phyloP scores from a whole-genome alignment of 2,888 invertebrate genomes.

The Heterodera filipjevi region DNA sequence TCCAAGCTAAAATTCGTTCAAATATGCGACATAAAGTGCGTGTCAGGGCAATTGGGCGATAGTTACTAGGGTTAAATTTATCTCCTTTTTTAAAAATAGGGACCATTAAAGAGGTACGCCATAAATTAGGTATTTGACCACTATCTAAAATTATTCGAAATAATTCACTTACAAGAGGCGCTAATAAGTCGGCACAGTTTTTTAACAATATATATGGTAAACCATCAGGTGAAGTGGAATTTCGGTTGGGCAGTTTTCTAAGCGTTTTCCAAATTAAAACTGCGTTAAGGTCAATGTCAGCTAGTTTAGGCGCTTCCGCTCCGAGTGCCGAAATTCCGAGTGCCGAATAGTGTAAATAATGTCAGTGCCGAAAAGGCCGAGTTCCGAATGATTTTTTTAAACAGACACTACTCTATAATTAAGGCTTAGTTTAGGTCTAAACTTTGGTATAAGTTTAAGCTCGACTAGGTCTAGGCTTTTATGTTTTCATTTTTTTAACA shows the following conservation, averaged over 20 bases:
- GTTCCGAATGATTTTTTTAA: too few species aligned
- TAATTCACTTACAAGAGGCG: not conserved
- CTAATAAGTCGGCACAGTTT: not conserved
- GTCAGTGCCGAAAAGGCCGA: too few species aligned
- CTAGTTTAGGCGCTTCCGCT: too few species aligned
- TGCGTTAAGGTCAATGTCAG: too few species aligned
- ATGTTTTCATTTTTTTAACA: too few species aligned
- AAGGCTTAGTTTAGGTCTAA: too few species aligned
- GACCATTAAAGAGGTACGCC: not conserved
- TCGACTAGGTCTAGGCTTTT: too few species aligned
- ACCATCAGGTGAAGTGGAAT: not conserved
- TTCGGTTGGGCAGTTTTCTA: not conserved
- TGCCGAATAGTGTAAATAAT: too few species aligned
- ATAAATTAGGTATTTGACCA: not conserved
- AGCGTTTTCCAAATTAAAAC: not conserved
- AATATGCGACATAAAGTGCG: not conserved
- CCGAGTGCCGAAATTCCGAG: too few species aligned
- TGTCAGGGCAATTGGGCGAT: not conserved
- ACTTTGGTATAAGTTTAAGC: too few species aligned
- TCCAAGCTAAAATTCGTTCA: not conserved
- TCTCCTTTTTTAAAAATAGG: constrained; percentile 15
- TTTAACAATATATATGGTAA: constrained; percentile 10
- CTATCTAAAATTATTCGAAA: not conserved
- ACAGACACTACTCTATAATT: too few species aligned
- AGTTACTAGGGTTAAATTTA: not conserved